Percentiles rank a stretch among this genome's conserved stretches.
Conservation (phyloP, 1,140 invertebrate genomes). For the Maniola jurtina region DNA sequence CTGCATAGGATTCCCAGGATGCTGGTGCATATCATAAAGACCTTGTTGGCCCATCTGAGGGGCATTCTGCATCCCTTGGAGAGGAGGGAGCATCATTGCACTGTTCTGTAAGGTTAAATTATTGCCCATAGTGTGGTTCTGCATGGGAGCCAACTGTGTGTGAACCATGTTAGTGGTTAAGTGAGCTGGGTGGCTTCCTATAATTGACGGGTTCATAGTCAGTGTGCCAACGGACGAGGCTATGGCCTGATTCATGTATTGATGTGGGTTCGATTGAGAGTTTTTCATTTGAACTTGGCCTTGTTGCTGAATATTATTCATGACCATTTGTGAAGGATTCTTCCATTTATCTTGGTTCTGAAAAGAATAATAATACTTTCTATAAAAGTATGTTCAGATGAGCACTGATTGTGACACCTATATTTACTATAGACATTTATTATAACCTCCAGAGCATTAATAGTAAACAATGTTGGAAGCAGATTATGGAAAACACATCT, state of each 20-base stretch:
- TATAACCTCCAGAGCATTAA: not conserved
- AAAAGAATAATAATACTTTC: slow-evolving; percentile 56
- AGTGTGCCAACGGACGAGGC: slow-evolving; percentile 78
- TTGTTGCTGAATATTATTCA: slow-evolving; percentile 71
- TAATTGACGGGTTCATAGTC: slow-evolving; percentile 82
- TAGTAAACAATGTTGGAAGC: too few relatives aligned
- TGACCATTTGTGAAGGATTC: slow-evolving; percentile 75
- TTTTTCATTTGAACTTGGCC: slow-evolving; percentile 67
- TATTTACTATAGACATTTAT: not conserved
- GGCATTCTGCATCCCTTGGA: slow-evolving; percentile 71
- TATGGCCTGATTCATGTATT: slow-evolving; percentile 78
- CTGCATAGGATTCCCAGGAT: slow-evolving; percentile 74
- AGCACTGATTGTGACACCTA: slow-evolving; percentile 31
- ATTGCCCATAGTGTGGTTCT: slow-evolving; percentile 68
- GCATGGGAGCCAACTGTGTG: slow-evolving; percentile 72
- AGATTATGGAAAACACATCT: too few relatives aligned
- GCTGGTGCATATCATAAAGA: slow-evolving; percentile 79
- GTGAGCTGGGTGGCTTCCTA: slow-evolving; percentile 70
- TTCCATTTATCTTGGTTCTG: slow-evolving; percentile 88
- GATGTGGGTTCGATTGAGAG: slow-evolving; percentile 80
- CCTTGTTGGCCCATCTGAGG: slow-evolving; percentile 72
- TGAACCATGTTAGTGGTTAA: slow-evolving; percentile 75
- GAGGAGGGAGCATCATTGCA: slow-evolving; percentile 68
- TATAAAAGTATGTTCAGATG: slow-evolving; percentile 37
- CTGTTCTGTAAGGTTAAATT: slow-evolving; percentile 67